These are phyloP conservation scores for Nothobranchius kuhntae DNA, from an alignment of 2,113 vertebrate species.

Conservation along the genomic window DNA sequence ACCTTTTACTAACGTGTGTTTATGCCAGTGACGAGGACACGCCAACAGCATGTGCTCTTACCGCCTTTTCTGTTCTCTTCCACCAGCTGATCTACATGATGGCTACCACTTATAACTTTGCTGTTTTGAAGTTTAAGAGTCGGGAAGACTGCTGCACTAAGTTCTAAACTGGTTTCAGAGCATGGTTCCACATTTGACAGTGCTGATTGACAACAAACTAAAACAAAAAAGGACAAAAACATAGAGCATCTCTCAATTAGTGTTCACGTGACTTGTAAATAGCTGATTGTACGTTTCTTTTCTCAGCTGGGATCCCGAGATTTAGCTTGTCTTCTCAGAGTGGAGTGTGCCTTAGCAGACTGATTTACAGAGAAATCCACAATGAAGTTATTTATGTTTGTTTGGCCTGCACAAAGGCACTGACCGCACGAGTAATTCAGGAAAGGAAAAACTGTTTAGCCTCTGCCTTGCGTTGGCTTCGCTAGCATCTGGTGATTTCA, in stretches of 20 bases:
- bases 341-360: constrained; percentile 42
- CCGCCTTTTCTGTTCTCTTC: constrained; percentile 93
- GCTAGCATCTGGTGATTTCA: constrained; percentile 7
- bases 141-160: constrained; percentile 99
- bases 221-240: constrained; percentile 68
- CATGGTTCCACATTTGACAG: constrained; percentile 74
- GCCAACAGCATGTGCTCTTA: constrained; percentile 80
- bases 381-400: constrained; percentile 61
- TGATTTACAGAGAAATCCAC: constrained; percentile 52
- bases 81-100: constrained; percentile 99
- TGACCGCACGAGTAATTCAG: constrained; percentile 13
- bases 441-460: constrained; percentile 14
- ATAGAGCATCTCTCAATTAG: constrained; percentile 60
- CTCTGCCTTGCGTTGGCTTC: neutral
- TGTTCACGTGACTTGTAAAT: constrained; percentile 89
- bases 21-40: constrained; percentile 22
- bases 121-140: constrained; percentile 99
- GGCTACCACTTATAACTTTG: constrained; percentile 99
- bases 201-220: constrained; percentile 81
- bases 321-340: constrained; percentile 50
- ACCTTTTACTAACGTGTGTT: constrained; percentile 51
- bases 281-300: constrained; percentile 82
- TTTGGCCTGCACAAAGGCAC: constrained; percentile 16
- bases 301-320: constrained; percentile 75
- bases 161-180: constrained; percentile 87